These are phyloP conservation scores for Caloenas nicobarica DNA, from an alignment of 2,113 vertebrate genomes.

Conservation along the genomic window DNA sequence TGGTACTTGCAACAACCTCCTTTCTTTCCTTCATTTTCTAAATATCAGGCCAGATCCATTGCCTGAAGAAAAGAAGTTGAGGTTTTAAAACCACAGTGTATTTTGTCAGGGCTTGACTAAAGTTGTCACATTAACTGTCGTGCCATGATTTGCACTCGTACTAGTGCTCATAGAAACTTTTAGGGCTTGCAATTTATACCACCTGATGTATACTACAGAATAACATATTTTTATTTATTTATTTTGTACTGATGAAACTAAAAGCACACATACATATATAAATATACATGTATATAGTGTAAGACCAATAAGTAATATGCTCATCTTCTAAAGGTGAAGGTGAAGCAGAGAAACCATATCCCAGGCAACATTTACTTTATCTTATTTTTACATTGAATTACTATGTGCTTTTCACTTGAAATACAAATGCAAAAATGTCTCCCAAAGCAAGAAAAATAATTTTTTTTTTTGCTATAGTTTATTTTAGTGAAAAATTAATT, in stretches of 20 bases:
- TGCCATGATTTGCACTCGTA: not conserved
- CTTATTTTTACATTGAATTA: not conserved
- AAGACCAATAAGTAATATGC: not conserved
- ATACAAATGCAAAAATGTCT: not conserved
- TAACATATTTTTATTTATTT: not conserved
- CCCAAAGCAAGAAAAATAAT: not conserved
- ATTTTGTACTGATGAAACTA: not conserved
- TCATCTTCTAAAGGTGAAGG: not conserved
- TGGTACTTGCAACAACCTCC: not conserved
- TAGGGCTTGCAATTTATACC: not conserved
- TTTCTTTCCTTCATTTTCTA: not conserved
- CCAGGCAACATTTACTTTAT: not conserved
- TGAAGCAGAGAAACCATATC: not conserved
- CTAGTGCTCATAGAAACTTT: not conserved
- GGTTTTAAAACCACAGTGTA: not conserved
- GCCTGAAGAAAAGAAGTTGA: not conserved
- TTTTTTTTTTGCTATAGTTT: not conserved
- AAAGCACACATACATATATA: not conserved
- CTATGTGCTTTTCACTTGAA: not conserved
- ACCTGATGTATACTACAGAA: not conserved
- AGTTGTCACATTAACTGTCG: accelerated
- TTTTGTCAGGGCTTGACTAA: not conserved
- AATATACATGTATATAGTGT: no score
- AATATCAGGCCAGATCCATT: not conserved
- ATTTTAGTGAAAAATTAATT: not conserved